Evolutionary conservation across 64 coral and sea anemone species (phyloP).

Genomic region (Pocillopora damicornis): DNA sequence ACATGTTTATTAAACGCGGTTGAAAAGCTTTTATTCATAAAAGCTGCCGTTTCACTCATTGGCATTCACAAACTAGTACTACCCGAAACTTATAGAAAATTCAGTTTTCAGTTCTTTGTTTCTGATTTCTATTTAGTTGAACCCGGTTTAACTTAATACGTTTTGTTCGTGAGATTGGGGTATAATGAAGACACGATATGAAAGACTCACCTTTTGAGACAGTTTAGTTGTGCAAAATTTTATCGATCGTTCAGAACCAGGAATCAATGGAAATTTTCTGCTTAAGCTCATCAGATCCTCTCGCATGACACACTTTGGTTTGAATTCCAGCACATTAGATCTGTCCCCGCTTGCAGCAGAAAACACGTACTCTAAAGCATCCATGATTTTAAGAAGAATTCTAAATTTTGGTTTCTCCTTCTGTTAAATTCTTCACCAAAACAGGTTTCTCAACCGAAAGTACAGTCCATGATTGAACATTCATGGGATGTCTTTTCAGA

Average conservation of each 20-base stretch:
- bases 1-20: too few relatives aligned
- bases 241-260: conserved; percentile 65
- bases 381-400: conserved; percentile 14
- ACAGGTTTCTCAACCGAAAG: background rate
- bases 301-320: conserved; percentile 60
- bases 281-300: conserved; percentile 81
- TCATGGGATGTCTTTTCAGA: background rate
- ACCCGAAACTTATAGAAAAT: too few relatives aligned
- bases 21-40: too few relatives aligned
- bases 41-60: too few relatives aligned
- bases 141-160: too few relatives aligned
- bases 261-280: conserved; percentile 81
- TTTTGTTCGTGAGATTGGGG: too few relatives aligned
- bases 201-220: conserved; percentile 61
- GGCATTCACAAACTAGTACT: too few relatives aligned
- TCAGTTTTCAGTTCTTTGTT: too few relatives aligned
- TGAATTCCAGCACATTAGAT: conserved; percentile 43
- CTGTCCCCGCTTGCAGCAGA: conserved; percentile 2
- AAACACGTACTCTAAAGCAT: conserved; percentile 40
- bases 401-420: background rate
- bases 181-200: background rate
- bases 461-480: background rate
- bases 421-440: background rate
- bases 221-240: conserved; percentile 73
- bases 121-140: too few relatives aligned